Conservation (phyloP, 2,888 invertebrate genomes). For the Strigamia crassipes region DNA sequence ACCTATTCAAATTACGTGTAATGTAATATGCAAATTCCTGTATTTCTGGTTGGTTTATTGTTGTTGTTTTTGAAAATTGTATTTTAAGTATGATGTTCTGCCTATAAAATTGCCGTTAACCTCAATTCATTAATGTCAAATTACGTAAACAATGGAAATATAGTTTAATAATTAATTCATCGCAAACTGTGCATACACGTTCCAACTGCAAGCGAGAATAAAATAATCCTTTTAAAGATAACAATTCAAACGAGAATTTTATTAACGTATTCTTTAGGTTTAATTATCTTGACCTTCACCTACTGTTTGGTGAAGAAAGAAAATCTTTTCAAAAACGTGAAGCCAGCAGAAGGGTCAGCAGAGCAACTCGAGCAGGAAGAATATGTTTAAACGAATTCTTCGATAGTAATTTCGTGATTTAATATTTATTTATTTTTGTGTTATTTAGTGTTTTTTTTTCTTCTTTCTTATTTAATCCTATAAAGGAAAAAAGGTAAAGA, state of each 20-base stretch:
- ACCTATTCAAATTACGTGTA: background rate
- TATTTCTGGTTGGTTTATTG: background rate
- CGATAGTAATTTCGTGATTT: too few relatives aligned
- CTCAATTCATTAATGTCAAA: background rate
- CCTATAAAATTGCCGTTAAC: background rate
- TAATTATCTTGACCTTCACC: slow-evolving; percentile 18
- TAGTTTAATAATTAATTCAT: too few relatives aligned
- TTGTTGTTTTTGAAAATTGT: background rate
- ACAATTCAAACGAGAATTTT: too few relatives aligned
- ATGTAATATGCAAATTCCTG: background rate
- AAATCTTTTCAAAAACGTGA: background rate
- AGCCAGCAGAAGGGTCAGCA: background rate
- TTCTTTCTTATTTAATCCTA: background rate
- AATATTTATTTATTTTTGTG: too few relatives aligned
- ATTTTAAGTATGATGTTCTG: background rate
- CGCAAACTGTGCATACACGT: too few relatives aligned
- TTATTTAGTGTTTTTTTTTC: too few relatives aligned
- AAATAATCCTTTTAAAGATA: too few relatives aligned
- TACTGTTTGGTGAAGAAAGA: background rate
- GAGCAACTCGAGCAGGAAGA: background rate
- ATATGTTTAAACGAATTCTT: too few relatives aligned
- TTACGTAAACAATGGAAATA: too few relatives aligned
- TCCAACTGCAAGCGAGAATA: too few relatives aligned
- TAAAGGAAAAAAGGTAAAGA: background rate
- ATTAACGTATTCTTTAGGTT: background rate